Evolutionary conservation across 2,888 invertebrate genomes (phyloP).

Genomic region (Allygus modestus): DNA sequence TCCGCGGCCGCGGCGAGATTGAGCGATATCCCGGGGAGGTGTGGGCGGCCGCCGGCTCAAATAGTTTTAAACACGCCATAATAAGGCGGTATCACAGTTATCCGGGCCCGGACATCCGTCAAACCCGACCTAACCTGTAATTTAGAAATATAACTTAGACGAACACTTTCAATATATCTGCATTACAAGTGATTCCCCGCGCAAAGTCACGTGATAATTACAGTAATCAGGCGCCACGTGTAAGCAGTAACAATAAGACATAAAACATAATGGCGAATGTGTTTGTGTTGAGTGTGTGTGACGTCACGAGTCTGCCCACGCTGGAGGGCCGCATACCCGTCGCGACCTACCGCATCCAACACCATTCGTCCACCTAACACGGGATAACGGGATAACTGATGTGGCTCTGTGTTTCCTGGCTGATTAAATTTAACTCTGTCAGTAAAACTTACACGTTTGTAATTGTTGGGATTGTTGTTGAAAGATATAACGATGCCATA

Average conservation of each 20-base stretch:
- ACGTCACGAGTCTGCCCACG: constrained; percentile 33
- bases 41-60: constrained; percentile 34
- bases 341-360: constrained; percentile 34
- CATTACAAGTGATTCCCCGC: constrained; percentile 46
- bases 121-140: constrained; percentile 21
- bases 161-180: constrained; percentile 48
- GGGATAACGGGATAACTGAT: too few relatives aligned
- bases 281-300: constrained; percentile 48
- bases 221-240: constrained; percentile 43
- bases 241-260: constrained; percentile 42
- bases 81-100: constrained; percentile 39
- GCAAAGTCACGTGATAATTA: constrained; percentile 43
- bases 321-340: neutral
- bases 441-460: too few relatives aligned
- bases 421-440: too few relatives aligned
- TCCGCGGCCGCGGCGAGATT: constrained; percentile 25
- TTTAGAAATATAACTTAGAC: constrained; percentile 51
- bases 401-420: too few relatives aligned
- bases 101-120: constrained; percentile 36
- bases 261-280: constrained; percentile 46
- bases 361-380: too few relatives aligned
- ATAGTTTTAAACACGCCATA: constrained; percentile 47
- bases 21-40: constrained; percentile 9
- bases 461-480: too few relatives aligned
- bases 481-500: too few relatives aligned